A percentile compares a stretch with the other conserved stretches of the same genome.
These are phyloP conservation scores for Thamnophis elegans DNA, from an alignment of 2,797 vertebrate species.

Conservation along the genomic window DNA sequence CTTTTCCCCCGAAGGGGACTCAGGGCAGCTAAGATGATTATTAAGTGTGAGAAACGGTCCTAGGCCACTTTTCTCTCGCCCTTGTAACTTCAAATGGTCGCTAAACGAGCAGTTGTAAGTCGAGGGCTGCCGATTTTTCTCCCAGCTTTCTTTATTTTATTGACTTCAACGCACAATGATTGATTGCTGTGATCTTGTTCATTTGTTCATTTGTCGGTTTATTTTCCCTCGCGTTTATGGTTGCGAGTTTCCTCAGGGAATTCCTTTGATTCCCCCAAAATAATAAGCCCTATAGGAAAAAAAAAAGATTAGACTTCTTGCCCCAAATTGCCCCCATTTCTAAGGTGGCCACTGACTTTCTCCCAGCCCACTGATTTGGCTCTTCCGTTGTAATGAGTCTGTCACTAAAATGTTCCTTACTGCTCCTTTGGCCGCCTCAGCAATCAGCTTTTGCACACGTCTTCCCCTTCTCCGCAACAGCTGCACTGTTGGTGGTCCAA, in stretches of 20 bases:
- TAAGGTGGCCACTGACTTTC: background rate
- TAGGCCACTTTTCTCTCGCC: no score
- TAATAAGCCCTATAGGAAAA: background rate
- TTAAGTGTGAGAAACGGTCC: no score
- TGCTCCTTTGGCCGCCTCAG: background rate
- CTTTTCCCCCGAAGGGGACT: no score
- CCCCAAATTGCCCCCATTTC: background rate
- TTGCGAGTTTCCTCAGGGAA: background rate
- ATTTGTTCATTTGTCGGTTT: background rate
- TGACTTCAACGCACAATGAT: no score
- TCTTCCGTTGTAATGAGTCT: no score
- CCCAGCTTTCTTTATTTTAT: background rate
- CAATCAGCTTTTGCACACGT: background rate
- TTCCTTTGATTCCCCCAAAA: background rate
- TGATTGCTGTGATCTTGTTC: background rate
- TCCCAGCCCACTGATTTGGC: background rate
- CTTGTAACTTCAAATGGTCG: no score
- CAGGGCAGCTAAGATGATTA: no score
- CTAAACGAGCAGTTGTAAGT: no score
- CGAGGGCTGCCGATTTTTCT: no score
- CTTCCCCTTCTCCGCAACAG: background rate
- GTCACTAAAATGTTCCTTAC: no score
- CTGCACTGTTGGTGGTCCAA: background rate
- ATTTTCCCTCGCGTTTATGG: background rate
- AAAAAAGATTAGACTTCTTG: background rate